phyloP scores from a whole-genome alignment of 2,113 vertebrate genomes.

The Casuarius casuarius region DNA sequence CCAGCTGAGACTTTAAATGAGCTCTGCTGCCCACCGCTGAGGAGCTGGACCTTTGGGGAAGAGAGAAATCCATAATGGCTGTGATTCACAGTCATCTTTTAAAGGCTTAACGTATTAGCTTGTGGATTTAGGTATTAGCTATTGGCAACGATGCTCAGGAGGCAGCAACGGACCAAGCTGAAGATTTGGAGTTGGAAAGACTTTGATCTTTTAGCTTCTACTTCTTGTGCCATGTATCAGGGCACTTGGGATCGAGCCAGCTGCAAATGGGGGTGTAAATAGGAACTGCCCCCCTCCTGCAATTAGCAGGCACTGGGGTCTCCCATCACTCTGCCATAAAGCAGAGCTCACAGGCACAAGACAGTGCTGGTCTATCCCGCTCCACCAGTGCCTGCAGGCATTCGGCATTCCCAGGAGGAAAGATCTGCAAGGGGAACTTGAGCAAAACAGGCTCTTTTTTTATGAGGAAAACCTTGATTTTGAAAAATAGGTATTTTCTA shows the following conservation, averaged over 20 bases:
- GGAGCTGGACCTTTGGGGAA: neutral
- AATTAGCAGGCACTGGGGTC: neutral
- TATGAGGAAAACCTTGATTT: neutral
- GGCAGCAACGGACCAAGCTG: neutral
- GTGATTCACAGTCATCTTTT: neutral
- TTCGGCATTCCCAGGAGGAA: accelerated
- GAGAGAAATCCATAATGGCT: neutral
- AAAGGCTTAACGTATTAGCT: neutral
- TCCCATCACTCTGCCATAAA: neutral
- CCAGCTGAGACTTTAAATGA: neutral
- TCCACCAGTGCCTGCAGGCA: neutral
- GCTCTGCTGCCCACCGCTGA: neutral
- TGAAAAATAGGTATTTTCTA: neutral
- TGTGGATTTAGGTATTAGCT: neutral
- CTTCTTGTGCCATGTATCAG: neutral
- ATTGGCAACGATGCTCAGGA: neutral
- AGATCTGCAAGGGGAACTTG: neutral
- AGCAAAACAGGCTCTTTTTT: neutral
- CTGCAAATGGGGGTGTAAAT: neutral
- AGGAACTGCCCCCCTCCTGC: neutral
- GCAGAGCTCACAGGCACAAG: neutral
- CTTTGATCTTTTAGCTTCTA: neutral
- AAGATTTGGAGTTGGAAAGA: neutral
- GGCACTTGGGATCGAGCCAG: neutral
- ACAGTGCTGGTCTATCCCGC: neutral